Evolutionary conservation across 2,113 vertebrate genomes (phyloP).

Genomic region (Egretta garzetta): DNA sequence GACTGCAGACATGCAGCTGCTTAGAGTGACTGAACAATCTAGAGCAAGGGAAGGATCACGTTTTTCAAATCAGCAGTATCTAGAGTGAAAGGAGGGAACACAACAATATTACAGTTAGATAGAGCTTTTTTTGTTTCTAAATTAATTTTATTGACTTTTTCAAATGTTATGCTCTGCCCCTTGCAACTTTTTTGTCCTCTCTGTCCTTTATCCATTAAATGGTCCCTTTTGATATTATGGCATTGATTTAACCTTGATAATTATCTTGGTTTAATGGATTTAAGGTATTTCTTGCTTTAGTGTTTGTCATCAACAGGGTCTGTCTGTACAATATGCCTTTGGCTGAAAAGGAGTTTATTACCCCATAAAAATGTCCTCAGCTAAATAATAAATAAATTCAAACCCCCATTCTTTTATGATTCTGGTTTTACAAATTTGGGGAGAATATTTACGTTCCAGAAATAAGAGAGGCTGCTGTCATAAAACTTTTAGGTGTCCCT

Average conservation of each 20-base stretch:
- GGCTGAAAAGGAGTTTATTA: constrained; percentile 41
- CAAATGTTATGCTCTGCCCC: not conserved
- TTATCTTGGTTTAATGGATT: constrained; percentile 38
- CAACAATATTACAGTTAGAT: not conserved
- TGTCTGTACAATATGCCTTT: constrained; percentile 36
- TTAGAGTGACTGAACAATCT: not conserved
- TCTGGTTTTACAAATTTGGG: constrained; percentile 6
- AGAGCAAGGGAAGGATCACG: not conserved
- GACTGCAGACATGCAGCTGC: not conserved
- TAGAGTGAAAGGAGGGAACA: not conserved
- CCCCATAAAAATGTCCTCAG: constrained; percentile 30
- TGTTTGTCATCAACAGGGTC: constrained; percentile 19
- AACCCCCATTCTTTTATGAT: not conserved
- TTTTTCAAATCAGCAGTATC: not conserved
- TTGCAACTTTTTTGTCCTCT: not conserved
- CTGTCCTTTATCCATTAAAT: not conserved
- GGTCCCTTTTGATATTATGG: not conserved
- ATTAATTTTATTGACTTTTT: not conserved
- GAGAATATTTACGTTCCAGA: constrained; percentile 27
- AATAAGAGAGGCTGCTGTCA: not conserved
- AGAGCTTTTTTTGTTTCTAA: not conserved
- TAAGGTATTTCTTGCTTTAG: constrained; percentile 39
- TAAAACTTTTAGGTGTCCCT: not conserved
- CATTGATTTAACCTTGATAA: constrained; percentile 30
- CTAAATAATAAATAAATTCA: constrained; percentile 40